Percentiles rank a stretch among this genome's conserved stretches.
Conservation (phyloP, 2,888 invertebrate species). For the Drosophila subsilvestris region DNA sequence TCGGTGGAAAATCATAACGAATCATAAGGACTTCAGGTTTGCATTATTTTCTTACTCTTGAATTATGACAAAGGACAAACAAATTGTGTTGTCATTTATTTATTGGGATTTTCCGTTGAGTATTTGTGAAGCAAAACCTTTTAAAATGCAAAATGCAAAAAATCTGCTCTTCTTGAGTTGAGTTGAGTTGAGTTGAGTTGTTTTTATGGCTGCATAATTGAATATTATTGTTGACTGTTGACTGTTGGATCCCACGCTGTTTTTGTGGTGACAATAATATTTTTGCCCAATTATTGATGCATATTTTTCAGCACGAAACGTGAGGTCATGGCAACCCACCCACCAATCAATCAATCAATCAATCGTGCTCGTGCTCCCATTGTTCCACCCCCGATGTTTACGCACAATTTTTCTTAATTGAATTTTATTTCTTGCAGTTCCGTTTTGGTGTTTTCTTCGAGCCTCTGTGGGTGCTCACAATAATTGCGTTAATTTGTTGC, state of each 20-base stretch:
- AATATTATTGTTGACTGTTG: neutral
- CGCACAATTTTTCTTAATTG: neutral
- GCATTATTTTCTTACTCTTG: too few species aligned
- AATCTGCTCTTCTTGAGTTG: neutral
- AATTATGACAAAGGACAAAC: too few species aligned
- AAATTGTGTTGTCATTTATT: too few species aligned
- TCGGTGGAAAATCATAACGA: too few species aligned
- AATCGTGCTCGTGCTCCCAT: neutral
- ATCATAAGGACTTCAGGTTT: too few species aligned
- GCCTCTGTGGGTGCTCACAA: neutral
- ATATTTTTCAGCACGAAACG: neutral
- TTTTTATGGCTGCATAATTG: neutral
- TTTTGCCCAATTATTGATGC: neutral
- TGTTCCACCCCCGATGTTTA: neutral
- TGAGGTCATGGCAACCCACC: neutral
- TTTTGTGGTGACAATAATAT: neutral
- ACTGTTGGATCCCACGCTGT: neutral
- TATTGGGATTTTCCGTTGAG: too few species aligned
- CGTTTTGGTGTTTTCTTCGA: neutral
- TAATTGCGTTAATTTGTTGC: slow-evolving; percentile 33
- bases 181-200: too few species aligned
- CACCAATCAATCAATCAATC: too few species aligned
- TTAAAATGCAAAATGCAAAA: neutral
- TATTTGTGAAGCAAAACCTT: neutral
- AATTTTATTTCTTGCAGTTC: neutral